Percentiles rank a stretch among this genome's conserved stretches.
Conservation (phyloP, 2,797 vertebrate species). For the Leptatherina wallacei region DNA sequence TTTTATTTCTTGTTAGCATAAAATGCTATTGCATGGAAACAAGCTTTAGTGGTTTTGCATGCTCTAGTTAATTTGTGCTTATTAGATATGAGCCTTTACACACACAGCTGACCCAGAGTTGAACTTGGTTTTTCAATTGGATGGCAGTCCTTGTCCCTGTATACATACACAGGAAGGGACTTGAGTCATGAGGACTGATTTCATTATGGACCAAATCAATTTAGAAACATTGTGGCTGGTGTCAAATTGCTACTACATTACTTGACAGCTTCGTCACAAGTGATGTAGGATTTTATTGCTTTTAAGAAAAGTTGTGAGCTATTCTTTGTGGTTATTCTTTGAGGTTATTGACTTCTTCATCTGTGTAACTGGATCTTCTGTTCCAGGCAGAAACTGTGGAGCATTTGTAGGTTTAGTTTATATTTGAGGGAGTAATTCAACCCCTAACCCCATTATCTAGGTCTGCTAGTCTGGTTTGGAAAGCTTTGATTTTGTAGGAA, state of each 20-base stretch:
- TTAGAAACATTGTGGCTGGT: too few relatives aligned
- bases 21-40: too few relatives aligned
- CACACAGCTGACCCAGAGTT: background rate
- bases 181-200: too few relatives aligned
- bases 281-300: too few relatives aligned
- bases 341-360: background rate
- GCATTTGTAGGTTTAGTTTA: background rate
- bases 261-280: too few relatives aligned
- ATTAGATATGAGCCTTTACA: background rate
- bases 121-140: background rate
- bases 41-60: background rate
- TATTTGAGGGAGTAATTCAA: background rate
- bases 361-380: background rate
- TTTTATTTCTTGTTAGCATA: background rate
- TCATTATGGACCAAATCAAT: too few relatives aligned
- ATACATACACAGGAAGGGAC: too few relatives aligned
- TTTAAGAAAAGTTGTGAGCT: too few relatives aligned
- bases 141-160: background rate
- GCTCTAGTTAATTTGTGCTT: background rate
- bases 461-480: background rate
- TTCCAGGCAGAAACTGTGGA: background rate
- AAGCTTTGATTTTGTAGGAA: too few relatives aligned
- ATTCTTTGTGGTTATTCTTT: too few relatives aligned
- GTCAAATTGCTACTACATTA: too few relatives aligned
- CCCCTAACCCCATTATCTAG: background rate